Base-by-base conservation (phyloP, 2,113 vertebrate genomes). In the mouse (Mus musculus) region DNA sequence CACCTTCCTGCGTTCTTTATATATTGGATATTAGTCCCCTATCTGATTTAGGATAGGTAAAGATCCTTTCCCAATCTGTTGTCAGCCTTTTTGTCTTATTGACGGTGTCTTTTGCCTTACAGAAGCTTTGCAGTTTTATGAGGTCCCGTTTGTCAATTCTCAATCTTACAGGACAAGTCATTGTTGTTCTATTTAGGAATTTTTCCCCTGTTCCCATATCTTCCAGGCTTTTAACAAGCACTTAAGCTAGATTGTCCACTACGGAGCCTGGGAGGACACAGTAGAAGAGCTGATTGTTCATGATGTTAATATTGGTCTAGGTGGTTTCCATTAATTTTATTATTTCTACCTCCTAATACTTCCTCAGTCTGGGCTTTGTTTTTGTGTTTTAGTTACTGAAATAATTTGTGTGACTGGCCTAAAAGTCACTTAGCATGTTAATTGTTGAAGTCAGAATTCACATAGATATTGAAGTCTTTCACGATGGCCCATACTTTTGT, bases 401-500 rank as follows among this genome's bases (percentile, higher is more conserved):
- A 59, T 33, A 84, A 75, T 52, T 46, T 52, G 39, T 73, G 0
- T 36, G 20, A 63, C 20, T 96, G 22, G 10, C 7, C 13, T 75
- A 24, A 67, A 42, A 11, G 6, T 91, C 39, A 89, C 17, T 89
- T 12, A 73, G 12, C 26, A 86, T 65, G 5, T 39, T 92, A 94
- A 82, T 28, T 93, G 9, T 19, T 94, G 78, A 90, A 81, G 12
- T 91, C 24, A 81, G 54, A 22, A 46, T 88, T 94, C 63, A 95
- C 78, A 77, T 63, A 80, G 17, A 69, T 88, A 14, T 36, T 76
- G 14, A 73, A 95, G n/a, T 72, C 5, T 46, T 22, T 85, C 65
- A 71, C 4, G 20, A 85, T 95, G 33, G 2, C 42, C 7, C 54
- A 67, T 3, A 36, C 82, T 39, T 94, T 61, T 81, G 8, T 87